Percentiles rank a stretch among this genome's conserved stretches.
These are phyloP conservation scores for Calliopsis andreniformis DNA, from an alignment of 1,140 invertebrate species.

Conservation along the genomic window DNA sequence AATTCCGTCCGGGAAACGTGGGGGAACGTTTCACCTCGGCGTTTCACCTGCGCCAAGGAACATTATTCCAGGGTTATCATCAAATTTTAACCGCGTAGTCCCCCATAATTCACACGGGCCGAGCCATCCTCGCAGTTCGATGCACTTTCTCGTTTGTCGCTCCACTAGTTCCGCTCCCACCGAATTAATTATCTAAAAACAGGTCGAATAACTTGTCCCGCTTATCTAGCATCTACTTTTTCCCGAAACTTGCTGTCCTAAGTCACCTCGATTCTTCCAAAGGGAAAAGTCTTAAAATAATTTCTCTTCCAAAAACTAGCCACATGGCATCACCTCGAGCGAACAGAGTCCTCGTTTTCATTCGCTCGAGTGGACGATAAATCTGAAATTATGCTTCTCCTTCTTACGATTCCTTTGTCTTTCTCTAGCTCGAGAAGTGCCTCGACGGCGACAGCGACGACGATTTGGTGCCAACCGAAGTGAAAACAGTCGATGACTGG, in stretches of 20 bases:
- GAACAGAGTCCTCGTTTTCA: neutral
- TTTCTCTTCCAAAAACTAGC: neutral
- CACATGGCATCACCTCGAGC: neutral
- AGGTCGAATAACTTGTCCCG: no score
- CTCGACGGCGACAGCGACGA: neutral
- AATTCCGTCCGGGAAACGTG: neutral
- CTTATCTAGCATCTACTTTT: no score
- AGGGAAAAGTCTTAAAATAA: no score
- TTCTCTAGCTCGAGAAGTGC: neutral
- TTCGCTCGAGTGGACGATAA: conserved; percentile 1
- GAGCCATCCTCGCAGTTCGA: neutral
- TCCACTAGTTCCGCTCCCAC: neutral
- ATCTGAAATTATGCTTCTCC: neutral
- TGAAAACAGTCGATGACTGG: neutral
- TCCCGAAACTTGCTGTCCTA: no score
- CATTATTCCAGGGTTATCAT: neutral
- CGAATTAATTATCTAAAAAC: conserved; percentile 18
- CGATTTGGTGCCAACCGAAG: neutral
- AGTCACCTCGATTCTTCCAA: no score
- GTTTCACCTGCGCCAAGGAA: neutral
- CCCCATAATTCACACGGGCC: no score
- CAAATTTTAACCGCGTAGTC: neutral
- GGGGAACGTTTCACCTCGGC: neutral
- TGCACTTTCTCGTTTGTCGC: neutral
- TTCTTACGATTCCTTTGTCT: neutral